phyloP scores from a whole-genome alignment of 1,140 invertebrate genomes.

The Metopolophium dirhodum region DNA sequence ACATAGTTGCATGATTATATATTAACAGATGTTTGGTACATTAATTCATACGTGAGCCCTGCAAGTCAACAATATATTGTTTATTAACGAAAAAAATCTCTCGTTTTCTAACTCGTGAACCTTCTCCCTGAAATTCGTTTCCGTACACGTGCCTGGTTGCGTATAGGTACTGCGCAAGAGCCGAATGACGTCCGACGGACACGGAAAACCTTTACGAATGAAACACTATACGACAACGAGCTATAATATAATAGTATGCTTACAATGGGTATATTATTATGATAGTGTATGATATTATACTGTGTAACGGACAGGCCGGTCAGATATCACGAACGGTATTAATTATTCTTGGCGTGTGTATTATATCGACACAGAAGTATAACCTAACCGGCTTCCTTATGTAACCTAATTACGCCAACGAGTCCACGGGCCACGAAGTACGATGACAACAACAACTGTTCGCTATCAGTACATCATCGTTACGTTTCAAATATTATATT shows the following conservation, averaged over 20 bases:
- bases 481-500: neutral
- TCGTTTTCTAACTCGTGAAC: neutral
- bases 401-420: neutral
- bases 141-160: neutral
- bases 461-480: neutral
- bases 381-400: conserved; percentile 35
- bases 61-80: too few species aligned
- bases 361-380: conserved; percentile 17
- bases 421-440: neutral
- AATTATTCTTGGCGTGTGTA: neutral
- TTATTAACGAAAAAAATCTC: neutral
- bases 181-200: neutral
- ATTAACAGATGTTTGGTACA: too few species aligned
- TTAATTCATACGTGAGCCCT: too few species aligned
- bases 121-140: neutral
- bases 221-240: neutral
- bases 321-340: conserved; percentile 18
- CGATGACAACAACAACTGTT: neutral
- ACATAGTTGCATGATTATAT: too few species aligned
- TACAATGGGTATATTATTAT: neutral
- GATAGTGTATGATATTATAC: neutral
- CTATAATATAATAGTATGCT: neutral
- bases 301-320: neutral
- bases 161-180: neutral
- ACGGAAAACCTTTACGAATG: neutral